Evolutionary conservation across 2,888 invertebrate species (phyloP), one percentile per base, ranked within the genome.

Genomic region (Sussaba pulchella): DNA sequence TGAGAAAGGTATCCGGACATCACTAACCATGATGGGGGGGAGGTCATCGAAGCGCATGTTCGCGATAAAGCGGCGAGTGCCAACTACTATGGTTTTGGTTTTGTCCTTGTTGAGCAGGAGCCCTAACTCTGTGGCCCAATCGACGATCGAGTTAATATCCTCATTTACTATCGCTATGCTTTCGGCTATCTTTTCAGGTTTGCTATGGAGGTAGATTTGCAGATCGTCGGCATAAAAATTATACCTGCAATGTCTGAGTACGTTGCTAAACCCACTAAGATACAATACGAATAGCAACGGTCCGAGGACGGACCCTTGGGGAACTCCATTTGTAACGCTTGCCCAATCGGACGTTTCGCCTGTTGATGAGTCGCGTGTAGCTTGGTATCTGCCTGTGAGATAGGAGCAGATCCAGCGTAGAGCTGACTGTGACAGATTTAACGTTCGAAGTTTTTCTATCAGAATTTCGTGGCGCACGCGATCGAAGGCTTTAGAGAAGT

Each of bases 371-470:
- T 54, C 70, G 0, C 14, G n/a, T 1, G 63, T 74, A 6, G 10
- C 50, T 21, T 83, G 73, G 0, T 2, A 17, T 6, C 73, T 50
- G 0, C 57, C 67, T 10, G 26, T 36, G 4, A 82, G 57, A 43
- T 82, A 80, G 3, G 81, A 78, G 0, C 24, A n/a, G 0, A 82
- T 26, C 76, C 83, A 83, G 2, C 9, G 19, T 87, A 93, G 93
- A 10, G 93, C 93, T 82, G 93, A 93, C 4, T 92, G 93, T 19
- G 93, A 92, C n/a, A 85, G 81, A 0, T 84, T 76, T 10, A 84
- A 74, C 8, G 59, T 54, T 0, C 17, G 17, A 1, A 87, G 17
- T 52, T 84, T 87, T 0, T 74, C 26, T 0, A 87, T 24, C 0
- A 87, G 71, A 1, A 85, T 36, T 0, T 59, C 41, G 43, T 81